A percentile compares a stretch with the other conserved stretches of the same genome.
These are phyloP conservation scores for Corythornis leucogaster DNA, from an alignment of 2,797 vertebrate species.

Conservation along the genomic window DNA sequence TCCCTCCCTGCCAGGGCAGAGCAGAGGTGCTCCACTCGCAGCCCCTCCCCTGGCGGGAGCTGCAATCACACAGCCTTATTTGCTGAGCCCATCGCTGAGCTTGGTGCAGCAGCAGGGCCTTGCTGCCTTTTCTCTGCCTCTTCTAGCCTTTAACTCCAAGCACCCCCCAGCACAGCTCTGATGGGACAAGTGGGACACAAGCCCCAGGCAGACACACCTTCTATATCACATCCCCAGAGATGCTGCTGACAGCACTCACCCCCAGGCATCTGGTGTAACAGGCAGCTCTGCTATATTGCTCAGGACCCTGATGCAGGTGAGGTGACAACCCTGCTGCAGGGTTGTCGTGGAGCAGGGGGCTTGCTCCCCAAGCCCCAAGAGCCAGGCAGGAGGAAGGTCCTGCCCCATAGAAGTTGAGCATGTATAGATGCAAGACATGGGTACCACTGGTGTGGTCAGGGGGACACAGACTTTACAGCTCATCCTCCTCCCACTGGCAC, in stretches of 20 bases:
- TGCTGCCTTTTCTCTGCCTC: background rate
- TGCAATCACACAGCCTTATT: background rate
- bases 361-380: rapidly evolving
- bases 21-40: background rate
- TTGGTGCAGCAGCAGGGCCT: rapidly evolving
- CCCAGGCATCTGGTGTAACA: background rate
- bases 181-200: background rate
- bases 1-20: background rate
- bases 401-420: background rate
- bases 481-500: background rate
- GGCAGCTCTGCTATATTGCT: background rate
- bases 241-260: background rate
- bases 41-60: background rate
- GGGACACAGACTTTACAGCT: background rate
- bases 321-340: background rate
- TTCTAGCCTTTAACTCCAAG: background rate
- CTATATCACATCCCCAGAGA: background rate
- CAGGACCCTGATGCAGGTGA: background rate
- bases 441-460: background rate
- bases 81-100: rapidly evolving
- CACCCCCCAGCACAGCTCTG: background rate
- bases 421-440: background rate
- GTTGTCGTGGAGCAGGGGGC: background rate
- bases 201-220: background rate
- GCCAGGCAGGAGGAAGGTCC: background rate